These are phyloP conservation scores for Channa maculata DNA, from an alignment of 2,113 vertebrate genomes.

Conservation along the genomic window DNA sequence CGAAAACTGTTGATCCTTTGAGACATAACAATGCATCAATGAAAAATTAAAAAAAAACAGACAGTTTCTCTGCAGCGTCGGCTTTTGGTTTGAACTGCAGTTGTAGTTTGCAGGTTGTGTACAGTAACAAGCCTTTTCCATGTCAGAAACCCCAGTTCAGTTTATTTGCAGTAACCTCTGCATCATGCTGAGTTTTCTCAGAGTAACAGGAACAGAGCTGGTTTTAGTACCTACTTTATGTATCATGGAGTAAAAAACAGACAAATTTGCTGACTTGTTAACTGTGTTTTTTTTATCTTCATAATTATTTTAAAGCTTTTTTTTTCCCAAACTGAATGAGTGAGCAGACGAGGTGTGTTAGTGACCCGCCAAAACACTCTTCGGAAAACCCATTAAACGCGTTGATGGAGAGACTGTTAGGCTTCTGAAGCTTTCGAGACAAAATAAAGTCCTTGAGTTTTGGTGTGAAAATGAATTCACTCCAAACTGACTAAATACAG, in stretches of 20 bases:
- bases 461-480: neutral
- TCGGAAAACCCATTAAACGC: conserved; percentile 9
- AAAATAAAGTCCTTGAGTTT: neutral
- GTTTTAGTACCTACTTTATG: conserved; percentile 35
- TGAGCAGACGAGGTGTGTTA: conserved; percentile 37
- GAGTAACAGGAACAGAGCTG: conserved; percentile 37
- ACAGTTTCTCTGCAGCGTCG: neutral
- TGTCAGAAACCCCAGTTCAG: neutral
- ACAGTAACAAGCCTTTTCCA: neutral
- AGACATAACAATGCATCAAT: conserved; percentile 4
- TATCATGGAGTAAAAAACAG: conserved; percentile 12
- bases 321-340: conserved; percentile 26
- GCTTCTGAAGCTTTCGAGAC: neutral
- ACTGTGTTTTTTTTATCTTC: conserved; percentile 35
- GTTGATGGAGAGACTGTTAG: conserved; percentile 15
- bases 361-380: conserved; percentile 15
- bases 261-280: conserved; percentile 20
- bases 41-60: conserved; percentile 14
- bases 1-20: too few species aligned
- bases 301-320: conserved; percentile 7
- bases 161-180: conserved; percentile 27
- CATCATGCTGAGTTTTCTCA: conserved; percentile 14
- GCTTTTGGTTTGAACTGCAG: neutral
- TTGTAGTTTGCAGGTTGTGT: neutral
- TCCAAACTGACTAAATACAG: conserved; percentile 1